These are phyloP conservation scores for Myzus persicae DNA, from an alignment of 1,140 invertebrate species.

Conservation along the genomic window DNA sequence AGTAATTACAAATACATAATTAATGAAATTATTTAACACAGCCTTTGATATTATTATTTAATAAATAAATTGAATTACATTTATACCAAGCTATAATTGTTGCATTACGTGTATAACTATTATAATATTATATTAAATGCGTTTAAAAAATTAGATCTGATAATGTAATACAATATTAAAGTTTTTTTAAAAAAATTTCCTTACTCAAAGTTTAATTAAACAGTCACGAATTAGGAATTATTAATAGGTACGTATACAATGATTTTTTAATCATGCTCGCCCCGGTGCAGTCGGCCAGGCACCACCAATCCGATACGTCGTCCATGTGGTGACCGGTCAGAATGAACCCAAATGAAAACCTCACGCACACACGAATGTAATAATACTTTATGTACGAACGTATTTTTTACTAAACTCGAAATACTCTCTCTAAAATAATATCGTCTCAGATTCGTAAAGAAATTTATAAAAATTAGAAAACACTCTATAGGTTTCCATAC, in stretches of 20 bases:
- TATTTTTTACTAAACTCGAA: background rate
- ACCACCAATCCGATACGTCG: background rate
- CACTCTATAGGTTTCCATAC: background rate
- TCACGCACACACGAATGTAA: background rate
- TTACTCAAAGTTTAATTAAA: background rate
- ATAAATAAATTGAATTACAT: background rate
- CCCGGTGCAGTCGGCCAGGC: background rate
- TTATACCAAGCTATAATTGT: background rate
- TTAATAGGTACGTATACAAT: background rate
- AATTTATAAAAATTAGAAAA: background rate
- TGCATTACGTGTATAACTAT: background rate
- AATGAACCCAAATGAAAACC: background rate
- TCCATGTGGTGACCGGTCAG: too few relatives aligned
- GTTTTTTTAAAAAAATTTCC: background rate
- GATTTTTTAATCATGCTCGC: background rate
- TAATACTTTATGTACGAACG: background rate
- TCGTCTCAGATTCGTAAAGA: background rate
- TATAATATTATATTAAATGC: too few relatives aligned
- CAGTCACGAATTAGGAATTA: background rate
- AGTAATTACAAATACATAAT: background rate
- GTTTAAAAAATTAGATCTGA: background rate
- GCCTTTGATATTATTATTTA: background rate
- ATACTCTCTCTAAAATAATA: background rate
- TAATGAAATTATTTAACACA: background rate
- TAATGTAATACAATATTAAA: background rate